Conservation (phyloP, 2,113 vertebrate species). For the Carassius auratus region DNA sequence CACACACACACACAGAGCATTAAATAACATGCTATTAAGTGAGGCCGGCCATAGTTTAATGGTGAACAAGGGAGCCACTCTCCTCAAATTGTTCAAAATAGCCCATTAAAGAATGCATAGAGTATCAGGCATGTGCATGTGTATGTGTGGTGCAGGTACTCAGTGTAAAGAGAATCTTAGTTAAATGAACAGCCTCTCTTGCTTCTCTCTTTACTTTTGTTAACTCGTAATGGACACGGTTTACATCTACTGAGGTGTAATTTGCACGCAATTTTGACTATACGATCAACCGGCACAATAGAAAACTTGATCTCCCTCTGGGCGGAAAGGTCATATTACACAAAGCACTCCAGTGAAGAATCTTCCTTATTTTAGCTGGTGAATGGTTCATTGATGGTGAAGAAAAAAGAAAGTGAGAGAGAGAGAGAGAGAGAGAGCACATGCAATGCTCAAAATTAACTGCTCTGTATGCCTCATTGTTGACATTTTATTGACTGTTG, state of each 20-base stretch:
- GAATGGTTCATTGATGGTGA: background rate
- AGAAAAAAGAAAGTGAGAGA: background rate
- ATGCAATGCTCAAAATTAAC: background rate
- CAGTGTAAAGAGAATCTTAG: background rate
- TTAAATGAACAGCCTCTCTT: background rate
- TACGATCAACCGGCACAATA: background rate
- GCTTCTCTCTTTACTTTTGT: slow-evolving; percentile 1
- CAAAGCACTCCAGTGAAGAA: slow-evolving; percentile 14
- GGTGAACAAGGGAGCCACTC: slow-evolving; percentile 5
- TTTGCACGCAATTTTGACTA: background rate
- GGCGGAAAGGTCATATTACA: background rate
- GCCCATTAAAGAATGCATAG: background rate
- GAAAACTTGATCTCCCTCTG: background rate
- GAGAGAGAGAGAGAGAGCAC: background rate
- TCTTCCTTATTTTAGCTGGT: background rate
- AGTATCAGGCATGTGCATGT: background rate
- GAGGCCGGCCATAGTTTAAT: slow-evolving; percentile 5
- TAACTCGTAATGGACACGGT: background rate
- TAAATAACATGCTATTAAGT: slow-evolving; percentile 16
- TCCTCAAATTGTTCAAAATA: slow-evolving; percentile 16
- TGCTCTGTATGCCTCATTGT: background rate
- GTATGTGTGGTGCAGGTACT: background rate
- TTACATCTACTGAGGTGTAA: slow-evolving; percentile 18
- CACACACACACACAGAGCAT: background rate
- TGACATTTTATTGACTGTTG: background rate